Conservation (phyloP, 2,888 invertebrate genomes). For the Lasioglossum vierecki region DNA sequence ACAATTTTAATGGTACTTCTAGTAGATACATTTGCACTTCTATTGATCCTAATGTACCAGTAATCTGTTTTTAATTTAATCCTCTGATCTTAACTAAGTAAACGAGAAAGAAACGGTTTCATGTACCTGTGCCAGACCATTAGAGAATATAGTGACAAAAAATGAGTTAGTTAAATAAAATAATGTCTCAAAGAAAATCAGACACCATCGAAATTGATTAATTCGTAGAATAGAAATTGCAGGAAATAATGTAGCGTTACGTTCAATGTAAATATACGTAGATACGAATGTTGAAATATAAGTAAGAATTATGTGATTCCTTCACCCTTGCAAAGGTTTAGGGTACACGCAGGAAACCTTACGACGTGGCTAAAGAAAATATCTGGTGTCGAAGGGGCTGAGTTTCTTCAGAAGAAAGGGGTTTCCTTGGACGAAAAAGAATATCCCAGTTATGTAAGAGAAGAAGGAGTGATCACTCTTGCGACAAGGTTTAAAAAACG, state of each 20-base stretch:
- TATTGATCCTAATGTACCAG: no score
- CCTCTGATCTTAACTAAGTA: no score
- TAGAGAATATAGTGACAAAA: no score
- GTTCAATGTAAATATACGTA: not conserved
- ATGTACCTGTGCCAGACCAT: no score
- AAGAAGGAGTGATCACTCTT: not conserved
- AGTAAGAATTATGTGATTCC: conserved; percentile 53
- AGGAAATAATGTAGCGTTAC: not conserved
- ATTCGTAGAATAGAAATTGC: not conserved
- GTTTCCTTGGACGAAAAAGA: conserved; percentile 72
- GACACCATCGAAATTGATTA: not conserved
- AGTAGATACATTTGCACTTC: not conserved
- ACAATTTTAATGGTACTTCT: not conserved
- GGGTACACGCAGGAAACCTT: conserved; percentile 62
- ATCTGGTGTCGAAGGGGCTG: conserved; percentile 75
- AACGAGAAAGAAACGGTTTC: not conserved
- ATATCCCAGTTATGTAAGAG: conserved; percentile 27
- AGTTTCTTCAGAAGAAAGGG: conserved; percentile 70
- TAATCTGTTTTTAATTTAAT: no score
- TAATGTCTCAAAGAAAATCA: not conserved
- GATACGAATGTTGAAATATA: conserved; percentile 30
- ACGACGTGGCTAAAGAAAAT: conserved; percentile 72
- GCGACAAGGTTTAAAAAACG: not conserved
- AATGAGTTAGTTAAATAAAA: not conserved
- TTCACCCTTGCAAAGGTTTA: conserved; percentile 55